Base-by-base conservation (phyloP, 2,888 invertebrate genomes). In the Cyclophora punctaria region DNA sequence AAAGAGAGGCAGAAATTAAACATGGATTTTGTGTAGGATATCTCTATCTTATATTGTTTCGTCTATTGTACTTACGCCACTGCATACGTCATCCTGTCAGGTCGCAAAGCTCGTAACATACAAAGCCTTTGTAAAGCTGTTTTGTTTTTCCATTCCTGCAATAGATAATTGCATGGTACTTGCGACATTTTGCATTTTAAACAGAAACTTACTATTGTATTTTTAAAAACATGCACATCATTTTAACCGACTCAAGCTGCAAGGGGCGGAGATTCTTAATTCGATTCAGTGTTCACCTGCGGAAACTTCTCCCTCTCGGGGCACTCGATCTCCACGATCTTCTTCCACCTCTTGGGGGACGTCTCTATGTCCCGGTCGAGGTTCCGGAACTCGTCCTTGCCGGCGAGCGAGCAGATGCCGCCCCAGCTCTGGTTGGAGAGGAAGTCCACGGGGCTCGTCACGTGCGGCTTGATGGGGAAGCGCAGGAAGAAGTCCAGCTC, bases 271-370 rank as follows among this genome's bases (percentile, higher is more conserved):
- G 3, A 5, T 41, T 41, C 5, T 3, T 20, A 20, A 20, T 20
- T 20, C 41, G 7, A 3, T 5, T 5, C 5, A 4, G 6, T 34
- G 3, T 53, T 53, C 63, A 87, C 89, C 79, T 98, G 98, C 0
- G 98, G 98, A 78, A 98, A 96, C 78, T 98, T 98, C 74, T 98
- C 98, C 61, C 96, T 93, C 80, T 98, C 98, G 0, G 98, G 98
- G 68, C 95, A 94, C 73, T 98, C 98, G 65, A 95, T 94, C 83
- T 98, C 98, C 2, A 98, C 95, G 67, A 98, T 92, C 82, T 98
- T 98, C 80, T 98, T 98, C 98, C 98, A 98, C 51, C 98, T 91
- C 75, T 98, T 98, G n/a, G 96, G 94, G 1, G 97, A 97, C 3
- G 95, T 96, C 83, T 98, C 98, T 63, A 98, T 98, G 75, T 98